Conservation (phyloP, 2,888 invertebrate genomes). For the Seira ritae region DNA sequence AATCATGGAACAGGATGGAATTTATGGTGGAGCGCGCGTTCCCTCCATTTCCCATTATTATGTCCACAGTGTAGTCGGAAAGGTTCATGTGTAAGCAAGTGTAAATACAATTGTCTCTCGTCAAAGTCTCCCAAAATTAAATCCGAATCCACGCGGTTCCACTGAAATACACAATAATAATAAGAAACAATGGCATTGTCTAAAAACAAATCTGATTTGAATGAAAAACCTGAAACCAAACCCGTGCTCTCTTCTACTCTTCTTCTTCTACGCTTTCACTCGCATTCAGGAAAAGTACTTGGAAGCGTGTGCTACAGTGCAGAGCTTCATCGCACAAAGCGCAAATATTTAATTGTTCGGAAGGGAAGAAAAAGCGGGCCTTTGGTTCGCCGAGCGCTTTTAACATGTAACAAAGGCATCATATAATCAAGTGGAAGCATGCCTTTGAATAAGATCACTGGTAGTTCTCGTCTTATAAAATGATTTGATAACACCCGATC, state of each 20-base stretch:
- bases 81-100: background rate
- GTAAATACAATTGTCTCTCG: slow-evolving; percentile 1
- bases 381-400: background rate
- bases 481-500: too few species aligned
- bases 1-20: too few species aligned
- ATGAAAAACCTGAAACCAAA: background rate
- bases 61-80: too few species aligned
- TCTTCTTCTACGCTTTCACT: background rate
- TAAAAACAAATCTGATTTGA: slow-evolving; percentile 12
- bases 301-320: background rate
- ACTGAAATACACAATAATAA: background rate
- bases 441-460: background rate
- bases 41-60: too few species aligned
- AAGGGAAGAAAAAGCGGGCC: background rate
- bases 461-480: background rate
- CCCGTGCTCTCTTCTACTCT: background rate
- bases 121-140: background rate
- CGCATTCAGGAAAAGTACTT: too few species aligned
- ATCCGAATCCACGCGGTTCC: background rate
- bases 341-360: slow-evolving; percentile 5
- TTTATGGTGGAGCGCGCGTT: too few species aligned
- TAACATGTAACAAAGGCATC: background rate
- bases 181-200: slow-evolving; percentile 10
- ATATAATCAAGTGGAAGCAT: background rate
- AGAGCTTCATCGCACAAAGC: background rate